Evolutionary conservation across 2,797 vertebrate species (phyloP), one percentile per base, ranked within the genome.

Genomic region (Nasua narica): DNA sequence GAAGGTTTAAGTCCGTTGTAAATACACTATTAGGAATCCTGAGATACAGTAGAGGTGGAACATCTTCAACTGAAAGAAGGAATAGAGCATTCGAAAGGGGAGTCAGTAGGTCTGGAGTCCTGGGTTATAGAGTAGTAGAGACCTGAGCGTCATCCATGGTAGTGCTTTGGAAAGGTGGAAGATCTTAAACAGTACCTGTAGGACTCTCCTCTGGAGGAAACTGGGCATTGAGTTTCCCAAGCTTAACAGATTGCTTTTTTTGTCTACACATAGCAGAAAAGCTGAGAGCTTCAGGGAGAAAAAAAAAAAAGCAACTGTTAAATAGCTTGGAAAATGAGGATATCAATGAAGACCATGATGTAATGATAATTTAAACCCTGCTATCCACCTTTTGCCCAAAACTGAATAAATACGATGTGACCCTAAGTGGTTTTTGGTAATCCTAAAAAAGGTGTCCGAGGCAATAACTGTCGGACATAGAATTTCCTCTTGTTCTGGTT

Each of bases 401-500:
- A 77, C 13, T 88, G 50, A 0, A 8, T 52, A 50, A n/a, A 65
- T 92, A 94, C 48, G 10, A 4, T 88, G 67, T 91, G 40, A 67
- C 35, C 18, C 7, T 43, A 86, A 5, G 83, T 32, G 35, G 65
- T 46, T 67, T 93, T 85, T 27, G 5, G 15, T 92, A 18, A 81
- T 10, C 27, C 2, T n/a, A 85, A 37, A 37, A 37, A 29, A 88
- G 40, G 23, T 10, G 1, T 76, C 0, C 18, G 60, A 58, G 37
- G 27, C 4, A 54, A 12, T 78, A 40, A 21, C 9, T 48, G 25
- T 21, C 27, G 50, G 46, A 50, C 3, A 46, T 56, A 27, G 27
- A 91, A 74, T 88, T 92, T 90, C 19, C n/a, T 92, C 37, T n/a
- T 89, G 7, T n/a, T 50, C 9, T 93, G 35, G n/a, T 91, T 91